Base-by-base conservation (phyloP, 2,113 vertebrate genomes). In the Pampusana beccarii region DNA sequence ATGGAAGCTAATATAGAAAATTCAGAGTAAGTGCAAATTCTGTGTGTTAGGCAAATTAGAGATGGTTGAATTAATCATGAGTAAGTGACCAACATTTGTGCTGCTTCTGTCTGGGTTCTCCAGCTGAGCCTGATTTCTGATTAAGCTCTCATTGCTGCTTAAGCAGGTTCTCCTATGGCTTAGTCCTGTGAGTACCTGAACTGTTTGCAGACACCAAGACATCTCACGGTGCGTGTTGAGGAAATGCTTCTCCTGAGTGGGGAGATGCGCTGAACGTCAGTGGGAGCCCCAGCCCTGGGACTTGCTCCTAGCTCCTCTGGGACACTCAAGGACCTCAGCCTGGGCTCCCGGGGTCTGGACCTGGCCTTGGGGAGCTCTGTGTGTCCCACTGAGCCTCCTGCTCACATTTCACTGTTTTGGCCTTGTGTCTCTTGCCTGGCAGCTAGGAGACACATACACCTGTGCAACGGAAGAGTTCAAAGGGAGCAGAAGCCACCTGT, bases 1-100 rank as follows among this genome's bases (percentile, higher is more conserved):
- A 69, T 24, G 36, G 46, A 92, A 86, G 33, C 26, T 83, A 86
- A 90, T 80, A 80, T 1, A 94, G 48, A 20, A 91, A 83, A 82
- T 83, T 71, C 64, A 72, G 34, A 78, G 34, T 64, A 81, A 90
- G 93, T 64, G 65, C 31, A 94, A 81, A 79, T 93, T 82, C 71
- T 79, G 74, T 88, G 17, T 25, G n/a, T 69, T 81, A 64, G 77
- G 75, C 53, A 95, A 87, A 96, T 94, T 54, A 91, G 86, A 71
- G 69, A 62, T 26, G 24, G 71, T 62, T 88, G 67, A 93, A 88
- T 84, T 87, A 72, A 80, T 89, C 44, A 46, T 53, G 34, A 90
- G 40, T 94, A 81, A 90, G 57, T 84, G 86, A 79, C 80, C 73
- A 86, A 33, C 20, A 65, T 31, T 3, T 61, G 21, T 72, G 70